Conservation (phyloP, 2,113 vertebrate species). For the Balaeniceps rex region DNA sequence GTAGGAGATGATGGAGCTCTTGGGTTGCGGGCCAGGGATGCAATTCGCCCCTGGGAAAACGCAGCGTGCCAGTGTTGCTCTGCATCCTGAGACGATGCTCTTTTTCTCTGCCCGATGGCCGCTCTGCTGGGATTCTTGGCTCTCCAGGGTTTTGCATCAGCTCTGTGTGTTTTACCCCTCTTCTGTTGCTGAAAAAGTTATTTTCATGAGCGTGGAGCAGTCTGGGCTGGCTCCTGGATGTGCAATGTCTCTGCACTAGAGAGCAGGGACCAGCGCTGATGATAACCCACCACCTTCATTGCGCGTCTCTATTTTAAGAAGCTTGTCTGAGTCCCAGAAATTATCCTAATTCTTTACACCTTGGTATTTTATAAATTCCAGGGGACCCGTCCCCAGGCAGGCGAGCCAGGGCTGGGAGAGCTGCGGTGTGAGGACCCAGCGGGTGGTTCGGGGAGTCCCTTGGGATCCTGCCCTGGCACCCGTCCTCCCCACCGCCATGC, state of each 20-base stretch:
- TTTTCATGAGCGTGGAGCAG: background rate
- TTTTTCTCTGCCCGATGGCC: background rate
- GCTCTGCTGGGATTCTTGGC: background rate
- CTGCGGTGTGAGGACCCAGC: fast-evolving
- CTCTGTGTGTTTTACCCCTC: background rate
- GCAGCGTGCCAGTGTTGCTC: fast-evolving
- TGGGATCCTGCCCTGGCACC: background rate
- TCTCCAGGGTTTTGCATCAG: background rate
- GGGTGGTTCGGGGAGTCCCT: background rate
- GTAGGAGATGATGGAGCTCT: background rate
- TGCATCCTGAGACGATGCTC: background rate
- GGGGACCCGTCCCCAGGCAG: too few relatives aligned
- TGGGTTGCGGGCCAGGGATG: background rate
- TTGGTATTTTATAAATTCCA: background rate
- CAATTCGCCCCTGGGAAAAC: background rate
- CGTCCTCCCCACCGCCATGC: background rate
- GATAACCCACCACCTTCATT: background rate
- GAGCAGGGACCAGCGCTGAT: background rate
- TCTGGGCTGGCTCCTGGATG: background rate
- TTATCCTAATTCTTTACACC: background rate
- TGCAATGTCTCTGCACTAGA: background rate
- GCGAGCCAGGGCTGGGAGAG: background rate
- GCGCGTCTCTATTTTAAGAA: background rate
- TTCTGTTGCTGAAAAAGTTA: background rate
- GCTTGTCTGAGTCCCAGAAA: background rate